These are phyloP conservation scores for Anolis carolinensis DNA, from an alignment of 2,113 vertebrate genomes.

Conservation along the genomic window DNA sequence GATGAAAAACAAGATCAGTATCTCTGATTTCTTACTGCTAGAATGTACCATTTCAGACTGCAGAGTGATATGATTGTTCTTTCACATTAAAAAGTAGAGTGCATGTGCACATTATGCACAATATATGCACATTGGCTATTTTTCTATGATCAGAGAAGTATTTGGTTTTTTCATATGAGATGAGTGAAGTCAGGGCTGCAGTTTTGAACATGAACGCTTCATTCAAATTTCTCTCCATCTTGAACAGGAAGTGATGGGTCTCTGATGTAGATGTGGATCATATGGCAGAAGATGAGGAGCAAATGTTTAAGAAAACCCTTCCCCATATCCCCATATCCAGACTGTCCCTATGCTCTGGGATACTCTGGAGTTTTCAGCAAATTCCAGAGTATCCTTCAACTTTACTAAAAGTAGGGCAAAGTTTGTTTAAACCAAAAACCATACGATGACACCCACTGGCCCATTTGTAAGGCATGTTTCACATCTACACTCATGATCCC, in stretches of 20 bases:
- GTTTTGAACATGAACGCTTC: neutral
- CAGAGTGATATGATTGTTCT: neutral
- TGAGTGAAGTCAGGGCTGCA: neutral
- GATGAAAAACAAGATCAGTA: neutral
- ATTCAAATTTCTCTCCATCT: neutral
- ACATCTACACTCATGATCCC: constrained; percentile 13
- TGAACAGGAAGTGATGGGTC: neutral
- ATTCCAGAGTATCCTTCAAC: no score
- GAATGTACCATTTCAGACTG: neutral
- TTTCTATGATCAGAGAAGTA: neutral
- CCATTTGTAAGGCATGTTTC: constrained; percentile 33
- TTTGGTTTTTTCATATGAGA: neutral
- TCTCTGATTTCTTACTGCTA: neutral
- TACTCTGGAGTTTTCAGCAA: no score
- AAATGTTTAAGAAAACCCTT: no score
- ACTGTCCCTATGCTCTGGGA: no score
- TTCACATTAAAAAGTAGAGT: no score
- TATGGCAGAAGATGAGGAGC: no score
- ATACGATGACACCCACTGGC: no score
- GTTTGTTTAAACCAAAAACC: no score
- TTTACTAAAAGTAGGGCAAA: no score
- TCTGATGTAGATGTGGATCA: neutral
- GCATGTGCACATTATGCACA: no score
- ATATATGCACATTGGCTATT: neutral
- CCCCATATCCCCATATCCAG: no score